phyloP scores from a whole-genome alignment of 2,113 vertebrate genomes.

The Dendropsophus ebraccatus region DNA sequence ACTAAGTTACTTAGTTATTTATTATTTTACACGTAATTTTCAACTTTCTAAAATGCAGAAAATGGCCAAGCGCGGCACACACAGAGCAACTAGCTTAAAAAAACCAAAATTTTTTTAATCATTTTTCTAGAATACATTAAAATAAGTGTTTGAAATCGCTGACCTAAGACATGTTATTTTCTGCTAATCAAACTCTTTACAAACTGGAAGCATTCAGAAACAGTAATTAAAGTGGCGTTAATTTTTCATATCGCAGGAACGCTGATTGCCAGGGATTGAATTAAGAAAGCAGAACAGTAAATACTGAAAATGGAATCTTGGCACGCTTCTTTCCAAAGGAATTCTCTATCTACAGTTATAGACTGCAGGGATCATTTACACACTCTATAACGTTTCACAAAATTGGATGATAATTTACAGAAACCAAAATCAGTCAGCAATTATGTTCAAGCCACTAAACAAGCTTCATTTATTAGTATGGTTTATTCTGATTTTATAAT shows the following conservation, averaged over 20 bases:
- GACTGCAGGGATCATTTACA: not conserved
- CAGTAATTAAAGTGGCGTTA: not conserved
- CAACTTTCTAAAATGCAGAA: too few species aligned
- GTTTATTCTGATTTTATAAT: not conserved
- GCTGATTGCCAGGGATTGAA: slow-evolving; percentile 1
- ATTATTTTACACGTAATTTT: too few species aligned
- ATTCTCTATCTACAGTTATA: slow-evolving; percentile 12
- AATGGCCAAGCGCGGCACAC: too few species aligned
- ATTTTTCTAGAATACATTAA: too few species aligned
- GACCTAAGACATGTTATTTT: not conserved
- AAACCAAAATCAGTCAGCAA: not conserved
- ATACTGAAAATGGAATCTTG: not conserved
- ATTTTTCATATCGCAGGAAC: not conserved
- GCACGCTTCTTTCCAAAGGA: not conserved
- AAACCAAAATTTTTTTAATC: too few species aligned
- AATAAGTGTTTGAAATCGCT: not conserved
- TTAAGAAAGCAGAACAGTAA: not conserved
- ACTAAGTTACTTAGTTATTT: too few species aligned
- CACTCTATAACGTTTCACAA: not conserved
- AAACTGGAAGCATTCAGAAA: not conserved
- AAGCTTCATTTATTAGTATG: not conserved
- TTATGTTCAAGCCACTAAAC: not conserved
- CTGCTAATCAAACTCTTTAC: slow-evolving; percentile 9
- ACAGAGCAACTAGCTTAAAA: too few species aligned
- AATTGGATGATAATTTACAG: not conserved